phyloP scores from a whole-genome alignment of 2,888 invertebrate genomes.

The Cosmia trapezina region DNA sequence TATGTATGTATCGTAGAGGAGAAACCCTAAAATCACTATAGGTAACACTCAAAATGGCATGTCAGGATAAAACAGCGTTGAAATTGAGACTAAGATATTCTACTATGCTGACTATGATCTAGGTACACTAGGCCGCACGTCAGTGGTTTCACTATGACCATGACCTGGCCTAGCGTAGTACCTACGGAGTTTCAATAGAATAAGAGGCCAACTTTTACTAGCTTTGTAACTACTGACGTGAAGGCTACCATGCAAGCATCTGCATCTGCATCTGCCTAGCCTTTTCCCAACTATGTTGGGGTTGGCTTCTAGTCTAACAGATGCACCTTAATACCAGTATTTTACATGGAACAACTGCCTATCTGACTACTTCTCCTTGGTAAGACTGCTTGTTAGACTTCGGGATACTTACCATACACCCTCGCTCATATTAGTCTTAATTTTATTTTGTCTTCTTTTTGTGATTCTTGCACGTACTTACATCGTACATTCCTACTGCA shows the following conservation, averaged over 20 bases:
- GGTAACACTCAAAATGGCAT: no score
- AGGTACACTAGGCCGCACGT: neutral
- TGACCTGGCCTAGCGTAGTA: neutral
- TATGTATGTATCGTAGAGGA: neutral
- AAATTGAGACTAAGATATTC: neutral
- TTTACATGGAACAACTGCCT: no score
- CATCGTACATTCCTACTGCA: conserved; percentile 62
- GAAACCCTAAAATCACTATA: neutral
- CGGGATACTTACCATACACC: no score
- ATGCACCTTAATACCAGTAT: no score
- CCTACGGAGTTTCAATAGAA: neutral
- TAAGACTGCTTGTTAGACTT: no score
- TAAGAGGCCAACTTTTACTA: neutral
- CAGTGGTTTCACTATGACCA: neutral
- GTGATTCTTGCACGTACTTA: conserved; percentile 21
- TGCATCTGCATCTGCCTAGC: no score
- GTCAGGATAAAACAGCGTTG: no score
- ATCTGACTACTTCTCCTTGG: no score
- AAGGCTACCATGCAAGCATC: neutral
- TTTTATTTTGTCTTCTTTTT: neutral
- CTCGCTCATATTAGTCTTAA: neutral
- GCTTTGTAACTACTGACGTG: neutral
- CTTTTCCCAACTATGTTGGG: no score
- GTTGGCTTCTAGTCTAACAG: no score
- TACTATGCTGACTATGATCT: neutral